Conservation (phyloP, 2,888 invertebrate genomes). For the Nomada flava region DNA sequence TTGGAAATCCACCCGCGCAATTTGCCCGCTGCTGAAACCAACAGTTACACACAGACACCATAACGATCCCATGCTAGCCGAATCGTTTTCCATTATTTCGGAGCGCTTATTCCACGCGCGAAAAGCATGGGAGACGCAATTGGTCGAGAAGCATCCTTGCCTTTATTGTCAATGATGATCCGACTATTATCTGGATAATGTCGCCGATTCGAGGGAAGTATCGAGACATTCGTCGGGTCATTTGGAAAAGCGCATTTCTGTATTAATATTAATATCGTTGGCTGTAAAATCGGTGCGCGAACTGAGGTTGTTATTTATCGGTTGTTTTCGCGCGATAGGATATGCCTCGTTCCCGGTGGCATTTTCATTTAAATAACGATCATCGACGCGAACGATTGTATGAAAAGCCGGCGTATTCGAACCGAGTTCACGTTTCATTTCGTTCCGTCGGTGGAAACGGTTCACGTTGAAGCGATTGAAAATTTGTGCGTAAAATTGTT, state of each 20-base stretch:
- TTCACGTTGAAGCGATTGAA: conserved; percentile 5
- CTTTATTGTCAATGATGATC: conserved; percentile 13
- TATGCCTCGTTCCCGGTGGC: not conserved
- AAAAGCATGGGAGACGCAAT: not conserved
- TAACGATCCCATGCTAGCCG: not conserved
- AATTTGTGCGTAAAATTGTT: conserved; percentile 12
- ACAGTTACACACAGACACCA: not conserved
- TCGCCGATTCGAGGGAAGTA: conserved; percentile 6
- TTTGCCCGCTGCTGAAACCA: conserved; percentile 1
- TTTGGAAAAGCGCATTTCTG: conserved; percentile 40
- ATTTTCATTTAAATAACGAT: conserved; percentile 35
- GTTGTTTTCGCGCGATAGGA: conserved; percentile 25
- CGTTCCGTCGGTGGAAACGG: not conserved
- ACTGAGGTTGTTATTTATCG: conserved; percentile 25
- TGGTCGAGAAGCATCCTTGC: not conserved
- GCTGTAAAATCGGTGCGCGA: conserved; percentile 1
- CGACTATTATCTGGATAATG: conserved; percentile 18
- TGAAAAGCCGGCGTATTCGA: not conserved
- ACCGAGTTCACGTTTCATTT: conserved; percentile 17
- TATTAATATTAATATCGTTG: conserved; percentile 52
- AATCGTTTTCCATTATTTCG: conserved; percentile 17
- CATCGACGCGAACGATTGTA: not conserved
- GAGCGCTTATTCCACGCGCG: not conserved
- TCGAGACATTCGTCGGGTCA: conserved; percentile 4
- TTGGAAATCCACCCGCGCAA: not conserved